Evolutionary conservation across 1,140 invertebrate genomes (phyloP), one percentile per base, ranked within the genome.

Genomic region (Zaprionus kolodkinae): DNA sequence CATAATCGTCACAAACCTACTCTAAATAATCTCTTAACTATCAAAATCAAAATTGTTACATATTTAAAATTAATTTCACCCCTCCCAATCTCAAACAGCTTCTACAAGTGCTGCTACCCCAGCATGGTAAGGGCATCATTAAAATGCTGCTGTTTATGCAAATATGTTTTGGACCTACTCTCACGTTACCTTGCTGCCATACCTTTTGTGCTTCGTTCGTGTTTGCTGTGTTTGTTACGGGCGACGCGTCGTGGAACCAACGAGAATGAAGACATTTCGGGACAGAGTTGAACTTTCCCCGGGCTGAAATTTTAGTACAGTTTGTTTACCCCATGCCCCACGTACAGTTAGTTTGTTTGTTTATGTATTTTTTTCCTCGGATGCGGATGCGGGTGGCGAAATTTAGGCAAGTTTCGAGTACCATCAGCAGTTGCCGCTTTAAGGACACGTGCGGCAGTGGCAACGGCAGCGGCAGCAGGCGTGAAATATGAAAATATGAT

Each of bases 401-500:
- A 45, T 45, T 45, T 45, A 45, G 40, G 45, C 45, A 50, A 43
- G 13, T 84, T 72, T 84, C 56, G 62, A 55, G 74, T 45, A 61
- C 21, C 55, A 52, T 70, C 40, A 43, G 40, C 40, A 69, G 63
- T 74, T 75, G 25, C 38, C 71, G 67, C 66, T 82, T 82, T 76
- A 82, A 82, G 80, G 65, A 79, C 72, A 68, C 71, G 71, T 55
- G 71, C 71, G 43, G 63, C 43, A 60, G 33, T 6, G 33, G 33
- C 33, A 35, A 6, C 33, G 50, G 38, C 33, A 40, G 55, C 21
- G n/a, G 54, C 57, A 27, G 27, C 75, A 75, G 82, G 78, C 80
- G 68, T 83, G 62, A 83, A 84, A 80, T 76, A 79, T 83, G 81
- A 67, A 84, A 83, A 77, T 82, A 80, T 80, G 74, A 84, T 83